Base-by-base conservation (phyloP, 1,140 invertebrate species). In the Cyrtorhinus lividipennis region DNA sequence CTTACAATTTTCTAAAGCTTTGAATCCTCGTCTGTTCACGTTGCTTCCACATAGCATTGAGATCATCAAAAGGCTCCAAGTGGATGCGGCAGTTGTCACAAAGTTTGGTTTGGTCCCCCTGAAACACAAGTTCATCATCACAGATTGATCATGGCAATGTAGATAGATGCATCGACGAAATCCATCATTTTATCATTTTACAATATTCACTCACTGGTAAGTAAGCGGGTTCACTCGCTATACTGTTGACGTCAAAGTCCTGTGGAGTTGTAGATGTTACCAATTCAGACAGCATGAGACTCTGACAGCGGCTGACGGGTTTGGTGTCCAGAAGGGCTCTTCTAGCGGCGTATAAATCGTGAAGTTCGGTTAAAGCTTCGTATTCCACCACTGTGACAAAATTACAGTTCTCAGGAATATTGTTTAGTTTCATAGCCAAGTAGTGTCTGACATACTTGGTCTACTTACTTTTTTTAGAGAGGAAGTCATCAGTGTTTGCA, bases 221-320 rank as follows among this genome's bases (percentile, higher is more conserved):
- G 53, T 71, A 71, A 0, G 86, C 83, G 0, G 88, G 88, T 73
- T 90, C 88, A 71, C 86, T 89, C 69, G 87, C 88, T 56, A 89
- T 87, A 68, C 87, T 87, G 68, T 80, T 86, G 13, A 63, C 67
- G 20, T 69, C 70, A 30, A 67, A 62, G 30, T 69, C 69, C 24
- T 64, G 64, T 0, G 60, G 48, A 2, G 22, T 58, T 10, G 22
- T 25, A 8, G 23, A 80, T 64, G 76, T 74, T 66, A 81, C 76
- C 72, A 82, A 83, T 70, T 82, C 87, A 66, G 79, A 86, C 53
- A 87, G 75, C 57, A 84, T 85, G 45, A 82, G 73, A 44, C 86
- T 88, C 74, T 85, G 80, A 66, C 80, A 81, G 18, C 80, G 73
- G 10, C 77, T 79, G 25, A 79, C 73, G 61, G 73, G 73, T 26